Conservation (phyloP, 2,888 invertebrate genomes). For the Megaustenia siamemsis region DNA sequence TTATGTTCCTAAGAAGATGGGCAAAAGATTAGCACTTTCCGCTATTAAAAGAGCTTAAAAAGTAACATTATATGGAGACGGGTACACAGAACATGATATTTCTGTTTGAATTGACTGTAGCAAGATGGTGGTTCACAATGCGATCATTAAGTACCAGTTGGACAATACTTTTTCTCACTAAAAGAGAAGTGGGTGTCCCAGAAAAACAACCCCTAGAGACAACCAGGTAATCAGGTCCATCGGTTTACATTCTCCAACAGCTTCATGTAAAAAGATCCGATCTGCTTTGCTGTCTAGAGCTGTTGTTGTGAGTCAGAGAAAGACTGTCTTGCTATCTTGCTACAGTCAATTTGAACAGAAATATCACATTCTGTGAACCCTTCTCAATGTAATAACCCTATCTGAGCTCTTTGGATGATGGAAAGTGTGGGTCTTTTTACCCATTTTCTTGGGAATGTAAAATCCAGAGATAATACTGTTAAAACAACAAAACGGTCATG, state of each 20-base stretch:
- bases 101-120: conserved; percentile 16
- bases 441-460: background rate
- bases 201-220: background rate
- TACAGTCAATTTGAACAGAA: conserved; percentile 21
- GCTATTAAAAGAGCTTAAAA: conserved; percentile 24
- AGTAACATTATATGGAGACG: background rate
- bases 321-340: too few species aligned
- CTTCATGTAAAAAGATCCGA: background rate
- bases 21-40: background rate
- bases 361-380: conserved; percentile 11
- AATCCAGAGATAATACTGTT: background rate
- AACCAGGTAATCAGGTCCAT: background rate
- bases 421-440: background rate
- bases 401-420: conserved; percentile 18
- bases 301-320: background rate
- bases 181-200: too few species aligned
- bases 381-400: background rate
- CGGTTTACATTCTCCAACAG: background rate
- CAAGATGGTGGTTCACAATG: too few species aligned
- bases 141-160: too few species aligned
- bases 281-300: background rate
- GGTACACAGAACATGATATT: conserved; percentile 18
- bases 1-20: background rate
- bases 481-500: background rate
- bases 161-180: too few species aligned